Evolutionary conservation across 2,888 invertebrate genomes (phyloP).

Genomic region (Pardosa pseudoannulata): DNA sequence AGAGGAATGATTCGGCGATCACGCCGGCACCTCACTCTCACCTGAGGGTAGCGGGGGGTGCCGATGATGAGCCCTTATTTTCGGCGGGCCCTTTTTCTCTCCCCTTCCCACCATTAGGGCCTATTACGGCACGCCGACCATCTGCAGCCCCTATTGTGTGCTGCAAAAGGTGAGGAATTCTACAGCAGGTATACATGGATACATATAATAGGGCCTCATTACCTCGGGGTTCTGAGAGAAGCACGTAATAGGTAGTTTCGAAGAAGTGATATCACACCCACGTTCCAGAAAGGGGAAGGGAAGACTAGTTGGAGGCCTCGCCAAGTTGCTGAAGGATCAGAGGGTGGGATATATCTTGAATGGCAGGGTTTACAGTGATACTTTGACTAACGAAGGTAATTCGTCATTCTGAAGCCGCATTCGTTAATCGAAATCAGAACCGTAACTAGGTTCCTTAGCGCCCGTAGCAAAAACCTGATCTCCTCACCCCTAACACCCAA

Average conservation of each 20-base stretch:
- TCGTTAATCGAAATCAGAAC: too few relatives aligned
- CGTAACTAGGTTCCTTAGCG: too few relatives aligned
- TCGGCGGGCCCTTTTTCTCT: constrained; percentile 50
- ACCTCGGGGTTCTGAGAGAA: constrained; percentile 4
- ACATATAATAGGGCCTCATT: constrained; percentile 16
- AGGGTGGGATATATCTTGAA: too few relatives aligned
- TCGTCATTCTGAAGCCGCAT: too few relatives aligned
- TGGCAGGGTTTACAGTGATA: too few relatives aligned
- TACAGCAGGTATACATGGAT: constrained; percentile 10
- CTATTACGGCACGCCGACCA: constrained; percentile 62
- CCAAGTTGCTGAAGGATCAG: too few relatives aligned
- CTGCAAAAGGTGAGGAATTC: constrained; percentile 1
- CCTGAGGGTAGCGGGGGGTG: constrained; percentile 52
- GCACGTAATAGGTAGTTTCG: constrained; percentile 21
- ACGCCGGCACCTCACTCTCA: constrained; percentile 58
- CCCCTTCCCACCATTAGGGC: constrained; percentile 61
- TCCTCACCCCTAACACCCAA: too few relatives aligned
- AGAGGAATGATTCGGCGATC: constrained; percentile 40
- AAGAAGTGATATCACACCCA: constrained; percentile 22
- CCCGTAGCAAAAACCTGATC: too few relatives aligned
- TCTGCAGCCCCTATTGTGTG: constrained; percentile 34
- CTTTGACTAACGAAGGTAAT: too few relatives aligned
- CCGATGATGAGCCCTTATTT: constrained; percentile 61
- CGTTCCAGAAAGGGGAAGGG: constrained; percentile 13
- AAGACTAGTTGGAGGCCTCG: too few relatives aligned